Percentiles rank a stretch among this genome's conserved stretches.
Evolutionary conservation across 2,113 vertebrate genomes (phyloP).

Genomic region (Galeopterus variegatus): DNA sequence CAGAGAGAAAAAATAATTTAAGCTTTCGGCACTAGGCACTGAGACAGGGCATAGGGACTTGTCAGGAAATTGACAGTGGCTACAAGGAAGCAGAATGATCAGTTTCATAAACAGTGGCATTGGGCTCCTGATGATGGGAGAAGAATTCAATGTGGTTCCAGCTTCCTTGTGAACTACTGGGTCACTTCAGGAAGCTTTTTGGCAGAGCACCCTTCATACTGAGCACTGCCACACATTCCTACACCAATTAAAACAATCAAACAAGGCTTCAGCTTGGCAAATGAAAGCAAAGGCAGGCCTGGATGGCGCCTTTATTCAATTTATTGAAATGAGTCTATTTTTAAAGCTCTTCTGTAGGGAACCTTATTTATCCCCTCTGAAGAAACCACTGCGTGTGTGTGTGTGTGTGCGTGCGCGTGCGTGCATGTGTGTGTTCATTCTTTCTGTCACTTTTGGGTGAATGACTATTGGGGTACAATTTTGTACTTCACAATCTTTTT

Average conservation of each 20-base stretch:
- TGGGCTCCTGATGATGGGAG: background rate
- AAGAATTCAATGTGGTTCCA: background rate
- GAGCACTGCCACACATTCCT: background rate
- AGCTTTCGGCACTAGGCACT: background rate
- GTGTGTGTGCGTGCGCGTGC: background rate
- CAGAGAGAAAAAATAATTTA: background rate
- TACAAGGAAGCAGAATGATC: background rate
- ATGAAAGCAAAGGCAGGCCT: background rate
- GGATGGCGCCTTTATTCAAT: background rate
- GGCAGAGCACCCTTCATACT: background rate
- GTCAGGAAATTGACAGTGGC: background rate
- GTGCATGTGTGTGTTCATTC: background rate
- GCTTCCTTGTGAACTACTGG: background rate
- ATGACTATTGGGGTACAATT: background rate
- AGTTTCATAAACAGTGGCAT: background rate
- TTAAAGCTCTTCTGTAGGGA: background rate
- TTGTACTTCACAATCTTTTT: background rate
- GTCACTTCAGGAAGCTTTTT: background rate
- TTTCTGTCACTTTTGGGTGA: background rate
- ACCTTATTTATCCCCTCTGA: background rate
- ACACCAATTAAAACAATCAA: background rate
- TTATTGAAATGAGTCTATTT: background rate
- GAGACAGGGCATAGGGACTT: background rate
- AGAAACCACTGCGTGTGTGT: background rate
- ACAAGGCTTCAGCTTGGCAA: background rate